Evolutionary conservation across 2,113 vertebrate genomes (phyloP).

Genomic region (Neodontobutis hainanensis): DNA sequence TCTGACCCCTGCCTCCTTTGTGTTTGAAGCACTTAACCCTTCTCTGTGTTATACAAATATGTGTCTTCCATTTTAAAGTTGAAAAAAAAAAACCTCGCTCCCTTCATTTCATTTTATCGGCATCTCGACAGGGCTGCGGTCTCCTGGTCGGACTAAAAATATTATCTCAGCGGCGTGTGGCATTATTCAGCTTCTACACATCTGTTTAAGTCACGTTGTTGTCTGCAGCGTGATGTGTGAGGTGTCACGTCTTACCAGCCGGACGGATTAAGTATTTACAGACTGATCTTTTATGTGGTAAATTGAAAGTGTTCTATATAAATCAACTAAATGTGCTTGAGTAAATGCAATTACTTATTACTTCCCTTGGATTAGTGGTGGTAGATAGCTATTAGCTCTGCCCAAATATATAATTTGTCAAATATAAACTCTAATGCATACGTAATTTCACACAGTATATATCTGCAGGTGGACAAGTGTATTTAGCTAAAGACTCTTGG

Average conservation of each 20-base stretch:
- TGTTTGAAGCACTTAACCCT: constrained; percentile 25
- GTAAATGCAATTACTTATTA: too few relatives aligned
- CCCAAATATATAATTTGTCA: too few relatives aligned
- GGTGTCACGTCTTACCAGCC: constrained; percentile 13
- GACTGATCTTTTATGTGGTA: too few relatives aligned
- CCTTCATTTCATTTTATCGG: not conserved
- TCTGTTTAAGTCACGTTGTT: constrained; percentile 2
- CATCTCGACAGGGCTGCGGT: not conserved
- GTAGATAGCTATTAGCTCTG: too few relatives aligned
- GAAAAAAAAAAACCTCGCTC: not conserved
- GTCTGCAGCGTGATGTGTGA: not conserved
- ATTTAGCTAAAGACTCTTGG: too few relatives aligned
- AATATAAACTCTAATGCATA: too few relatives aligned
- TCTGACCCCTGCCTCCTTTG: not conserved
- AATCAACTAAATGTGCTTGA: too few relatives aligned
- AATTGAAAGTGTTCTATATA: too few relatives aligned
- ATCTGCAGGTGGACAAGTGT: too few relatives aligned
- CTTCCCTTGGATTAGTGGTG: too few relatives aligned
- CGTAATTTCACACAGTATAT: too few relatives aligned
- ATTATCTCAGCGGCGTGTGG: constrained; percentile 17
- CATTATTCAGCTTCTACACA: constrained; percentile 5
- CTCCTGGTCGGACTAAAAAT: constrained; percentile 17
- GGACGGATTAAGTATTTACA: not conserved
- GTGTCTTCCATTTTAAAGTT: not conserved
- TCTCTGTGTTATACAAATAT: constrained; percentile 18